Evolutionary conservation across 2,113 vertebrate species (phyloP), one percentile per base, ranked within the genome.

Genomic region (Chinchilla lanigera): DNA sequence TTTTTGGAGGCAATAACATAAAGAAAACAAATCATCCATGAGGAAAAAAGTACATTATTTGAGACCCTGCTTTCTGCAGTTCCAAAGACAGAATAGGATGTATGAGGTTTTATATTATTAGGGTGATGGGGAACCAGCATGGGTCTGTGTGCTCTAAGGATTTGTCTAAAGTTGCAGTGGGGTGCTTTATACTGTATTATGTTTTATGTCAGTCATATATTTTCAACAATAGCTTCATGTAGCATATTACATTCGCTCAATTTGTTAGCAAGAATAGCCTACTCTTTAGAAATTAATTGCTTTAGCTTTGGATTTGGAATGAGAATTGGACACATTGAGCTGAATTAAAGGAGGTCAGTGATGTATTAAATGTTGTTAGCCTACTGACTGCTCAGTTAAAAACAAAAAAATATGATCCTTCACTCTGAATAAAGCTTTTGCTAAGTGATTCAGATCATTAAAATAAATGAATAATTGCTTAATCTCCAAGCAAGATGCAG

Each of bases 251-350:
- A 28, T 93, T 87, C 90, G 20, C 19, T 69, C 89, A 69, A 35
- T 61, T 91, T 65, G 41, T 65, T 80, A 50, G 30, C 24, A 35
- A 87, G 17, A 81, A 77, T 82, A 93, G 2, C 20, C 41, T 69
- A 11, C 65, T 90, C 41, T 90, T 96, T 88, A 61, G 19, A 67
- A 88, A 89, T 86, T 77, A 77, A 26, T 69, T 84, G 7, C 88
- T 94, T 98, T 65, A 54, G 0, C 91, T 94, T 89, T 33, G 16
- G 8, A 81, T 16, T 73, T 86, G 52, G 17, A 97, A 86, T 4
- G 61, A 69, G 9, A 85, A 50, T 80, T 84, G 7, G 44, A 65
- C 33, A 89, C 38, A 67, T 20, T 28, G 35, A 73, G 50, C 54
- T 86, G 38, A 93, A 91, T 93, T 77, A 41, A 71, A 30, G 19